Percentiles rank a stretch among this genome's conserved stretches.
phyloP scores from a whole-genome alignment of 2,113 vertebrate species.

The Microtus pennsylvanicus region DNA sequence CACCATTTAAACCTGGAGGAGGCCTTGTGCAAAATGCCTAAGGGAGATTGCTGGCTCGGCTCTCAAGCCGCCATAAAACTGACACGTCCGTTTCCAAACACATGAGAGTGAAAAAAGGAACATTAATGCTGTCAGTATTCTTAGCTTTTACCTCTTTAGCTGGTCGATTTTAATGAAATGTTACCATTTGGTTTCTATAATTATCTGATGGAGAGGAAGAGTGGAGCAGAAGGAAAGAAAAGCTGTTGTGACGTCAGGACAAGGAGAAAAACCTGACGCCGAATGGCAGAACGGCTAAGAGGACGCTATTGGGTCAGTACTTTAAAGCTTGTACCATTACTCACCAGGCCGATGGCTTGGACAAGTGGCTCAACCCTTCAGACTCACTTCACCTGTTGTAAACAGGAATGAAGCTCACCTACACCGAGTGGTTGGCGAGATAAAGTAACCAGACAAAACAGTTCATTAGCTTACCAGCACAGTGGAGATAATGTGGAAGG shows the following conservation, averaged over 20 bases:
- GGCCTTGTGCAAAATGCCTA: not conserved
- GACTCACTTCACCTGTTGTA: not conserved
- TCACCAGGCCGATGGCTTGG: not conserved
- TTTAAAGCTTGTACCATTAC: not conserved
- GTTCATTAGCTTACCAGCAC: no score
- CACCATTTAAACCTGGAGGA: not conserved
- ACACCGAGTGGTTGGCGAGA: not conserved
- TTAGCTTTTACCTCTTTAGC: not conserved
- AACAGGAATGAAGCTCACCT: not conserved
- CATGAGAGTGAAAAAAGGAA: not conserved
- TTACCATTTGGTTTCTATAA: constrained; percentile 38
- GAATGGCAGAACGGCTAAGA: not conserved
- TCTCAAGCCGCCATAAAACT: not conserved
- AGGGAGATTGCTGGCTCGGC: not conserved
- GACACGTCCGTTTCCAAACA: not conserved
- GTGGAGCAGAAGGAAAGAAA: not conserved
- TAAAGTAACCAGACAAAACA: not conserved
- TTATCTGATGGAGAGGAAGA: not conserved
- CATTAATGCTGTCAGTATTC: not conserved
- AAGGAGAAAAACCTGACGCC: not conserved
- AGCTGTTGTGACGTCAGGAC: not conserved
- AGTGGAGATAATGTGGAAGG: not conserved
- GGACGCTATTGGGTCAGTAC: not conserved
- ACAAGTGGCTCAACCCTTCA: not conserved
- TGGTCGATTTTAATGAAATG: constrained; percentile 12